Percentiles rank a stretch among this genome's conserved stretches.
phyloP scores from a whole-genome alignment of 2,797 vertebrate species.

The Phylloscopus collybita region DNA sequence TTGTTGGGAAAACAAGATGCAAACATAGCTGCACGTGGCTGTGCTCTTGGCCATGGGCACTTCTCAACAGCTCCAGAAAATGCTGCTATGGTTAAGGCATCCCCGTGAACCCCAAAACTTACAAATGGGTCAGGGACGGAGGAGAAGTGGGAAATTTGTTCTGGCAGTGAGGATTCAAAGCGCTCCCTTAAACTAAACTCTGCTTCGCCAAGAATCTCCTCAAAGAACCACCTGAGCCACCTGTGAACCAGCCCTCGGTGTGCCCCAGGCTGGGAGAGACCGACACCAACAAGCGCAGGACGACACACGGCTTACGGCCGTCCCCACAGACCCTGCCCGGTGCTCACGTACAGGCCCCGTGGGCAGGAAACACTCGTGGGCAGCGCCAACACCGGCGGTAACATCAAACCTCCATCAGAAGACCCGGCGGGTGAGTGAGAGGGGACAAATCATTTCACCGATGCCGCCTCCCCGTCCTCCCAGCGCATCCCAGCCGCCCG shows the following conservation, averaged over 20 bases:
- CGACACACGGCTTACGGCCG: neutral
- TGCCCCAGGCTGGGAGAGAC: neutral
- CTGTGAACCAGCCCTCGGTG: neutral
- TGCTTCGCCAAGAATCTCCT: neutral
- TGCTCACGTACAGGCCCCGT: neutral
- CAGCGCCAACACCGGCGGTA: neutral
- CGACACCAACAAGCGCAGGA: fast-evolving
- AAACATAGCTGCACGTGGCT: neutral
- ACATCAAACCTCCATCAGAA: neutral
- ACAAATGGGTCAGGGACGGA: fast-evolving
- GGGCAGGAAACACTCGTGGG: neutral
- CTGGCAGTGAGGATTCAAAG: neutral
- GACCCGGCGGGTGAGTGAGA: fast-evolving
- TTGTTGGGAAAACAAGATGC: neutral
- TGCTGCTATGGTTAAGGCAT: neutral
- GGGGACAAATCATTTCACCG: neutral
- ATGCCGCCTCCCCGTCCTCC: neutral
- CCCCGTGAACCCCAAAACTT: neutral
- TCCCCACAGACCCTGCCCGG: neutral
- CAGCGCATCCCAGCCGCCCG: neutral
- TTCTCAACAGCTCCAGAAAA: neutral
- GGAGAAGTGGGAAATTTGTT: neutral
- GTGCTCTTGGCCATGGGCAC: neutral
- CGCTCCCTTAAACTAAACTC: neutral
- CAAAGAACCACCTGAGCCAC: neutral